Evolutionary conservation across 2,113 vertebrate genomes (phyloP).

Genomic region (Mormyrus lacerda): DNA sequence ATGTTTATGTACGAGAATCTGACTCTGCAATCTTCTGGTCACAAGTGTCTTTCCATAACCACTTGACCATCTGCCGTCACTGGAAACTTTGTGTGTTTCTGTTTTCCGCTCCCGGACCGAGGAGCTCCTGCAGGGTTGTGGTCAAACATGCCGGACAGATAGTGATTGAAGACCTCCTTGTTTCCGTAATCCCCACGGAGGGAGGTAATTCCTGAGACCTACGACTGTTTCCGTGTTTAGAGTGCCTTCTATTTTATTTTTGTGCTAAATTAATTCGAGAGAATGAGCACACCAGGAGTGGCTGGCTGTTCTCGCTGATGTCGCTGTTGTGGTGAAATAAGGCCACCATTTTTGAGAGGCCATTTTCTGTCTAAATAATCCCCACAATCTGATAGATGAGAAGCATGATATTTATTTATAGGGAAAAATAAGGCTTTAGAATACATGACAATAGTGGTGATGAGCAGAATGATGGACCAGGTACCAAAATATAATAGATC

Average conservation of each 20-base stretch:
- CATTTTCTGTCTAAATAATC: neutral
- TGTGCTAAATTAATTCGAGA: neutral
- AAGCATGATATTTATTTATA: neutral
- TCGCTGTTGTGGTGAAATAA: neutral
- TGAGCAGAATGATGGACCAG: neutral
- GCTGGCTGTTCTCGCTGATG: neutral
- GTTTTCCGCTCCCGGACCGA: constrained; percentile 48
- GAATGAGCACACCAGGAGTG: constrained; percentile 30
- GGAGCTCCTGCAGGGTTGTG: constrained; percentile 55
- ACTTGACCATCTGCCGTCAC: constrained; percentile 27
- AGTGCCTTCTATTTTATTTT: neutral
- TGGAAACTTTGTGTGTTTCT: neutral
- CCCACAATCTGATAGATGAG: neutral
- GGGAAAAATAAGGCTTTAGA: neutral
- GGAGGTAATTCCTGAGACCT: constrained; percentile 43
- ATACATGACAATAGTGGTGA: neutral
- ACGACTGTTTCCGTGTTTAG: neutral
- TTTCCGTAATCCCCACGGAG: constrained; percentile 57
- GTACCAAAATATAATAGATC: neutral
- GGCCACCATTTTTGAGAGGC: neutral
- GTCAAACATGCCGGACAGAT: constrained; percentile 49
- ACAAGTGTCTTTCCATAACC: neutral
- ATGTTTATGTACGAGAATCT: neutral
- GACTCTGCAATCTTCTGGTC: neutral
- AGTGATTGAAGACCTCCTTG: constrained; percentile 52